Evolutionary conservation across 2,888 invertebrate genomes (phyloP).

Genomic region (Nomada goodeniana): DNA sequence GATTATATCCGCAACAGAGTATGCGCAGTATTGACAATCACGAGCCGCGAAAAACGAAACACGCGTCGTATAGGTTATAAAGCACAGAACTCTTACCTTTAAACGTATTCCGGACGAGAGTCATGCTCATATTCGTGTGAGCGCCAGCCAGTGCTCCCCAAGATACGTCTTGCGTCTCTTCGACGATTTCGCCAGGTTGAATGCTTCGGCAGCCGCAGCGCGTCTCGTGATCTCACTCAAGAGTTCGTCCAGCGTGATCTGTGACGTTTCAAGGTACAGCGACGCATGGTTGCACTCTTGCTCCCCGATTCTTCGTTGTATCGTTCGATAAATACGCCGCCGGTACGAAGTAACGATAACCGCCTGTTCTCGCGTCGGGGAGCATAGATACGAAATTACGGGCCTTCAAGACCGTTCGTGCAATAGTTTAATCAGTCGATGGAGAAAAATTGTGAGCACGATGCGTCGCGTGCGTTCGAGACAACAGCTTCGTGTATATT

Average conservation of each 20-base stretch:
- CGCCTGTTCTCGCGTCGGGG: slow-evolving; percentile 20
- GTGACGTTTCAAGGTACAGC: slow-evolving; percentile 65
- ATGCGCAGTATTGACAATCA: slow-evolving; percentile 5
- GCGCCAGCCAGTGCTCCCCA: slow-evolving; percentile 60
- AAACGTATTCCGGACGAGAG: slow-evolving; percentile 82
- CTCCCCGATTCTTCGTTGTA: slow-evolving; percentile 37
- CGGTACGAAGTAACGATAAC: slow-evolving; percentile 30
- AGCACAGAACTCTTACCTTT: slow-evolving; percentile 72
- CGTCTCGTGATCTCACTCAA: slow-evolving; percentile 56
- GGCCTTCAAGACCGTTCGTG: slow-evolving; percentile 15
- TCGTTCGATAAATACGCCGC: slow-evolving; percentile 35
- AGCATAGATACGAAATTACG: slow-evolving; percentile 32
- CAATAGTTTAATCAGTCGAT: slow-evolving; percentile 12
- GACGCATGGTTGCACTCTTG: slow-evolving; percentile 58
- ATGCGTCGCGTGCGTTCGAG: not conserved
- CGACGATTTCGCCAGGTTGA: slow-evolving; percentile 62
- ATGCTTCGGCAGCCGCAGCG: slow-evolving; percentile 55
- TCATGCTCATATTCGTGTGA: slow-evolving; percentile 83
- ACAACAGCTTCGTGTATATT: slow-evolving; percentile 7
- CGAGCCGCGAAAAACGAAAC: slow-evolving; percentile 33
- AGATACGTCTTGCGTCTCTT: slow-evolving; percentile 59
- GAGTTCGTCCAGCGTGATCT: slow-evolving; percentile 68
- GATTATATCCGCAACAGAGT: not conserved
- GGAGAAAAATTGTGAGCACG: slow-evolving; percentile 7
- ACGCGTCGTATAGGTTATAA: slow-evolving; percentile 1